A percentile compares a stretch with the other conserved stretches of the same genome.
Conservation (phyloP, 1,140 invertebrate species). For the Heterodera schachtii region DNA sequence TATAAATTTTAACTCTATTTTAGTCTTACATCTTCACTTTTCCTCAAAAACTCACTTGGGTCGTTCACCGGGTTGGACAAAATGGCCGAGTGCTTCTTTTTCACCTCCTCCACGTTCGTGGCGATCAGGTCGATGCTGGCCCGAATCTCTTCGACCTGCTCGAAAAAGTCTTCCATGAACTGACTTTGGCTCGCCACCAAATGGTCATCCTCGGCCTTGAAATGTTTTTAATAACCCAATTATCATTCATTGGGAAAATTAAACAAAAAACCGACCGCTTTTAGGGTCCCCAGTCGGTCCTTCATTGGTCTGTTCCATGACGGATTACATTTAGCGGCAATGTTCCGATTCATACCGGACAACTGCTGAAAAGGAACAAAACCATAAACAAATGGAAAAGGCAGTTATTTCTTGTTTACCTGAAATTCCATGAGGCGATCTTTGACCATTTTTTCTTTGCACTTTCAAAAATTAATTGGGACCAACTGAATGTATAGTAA, state of each 20-base stretch:
- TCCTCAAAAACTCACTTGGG: conserved; percentile 76
- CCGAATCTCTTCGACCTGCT: conserved; percentile 87
- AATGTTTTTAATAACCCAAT: too few relatives aligned
- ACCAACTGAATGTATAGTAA: too few relatives aligned
- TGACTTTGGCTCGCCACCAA: conserved; percentile 62
- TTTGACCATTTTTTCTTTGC: conserved; percentile 37
- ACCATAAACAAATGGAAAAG: conserved; percentile 15
- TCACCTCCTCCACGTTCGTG: conserved; percentile 97
- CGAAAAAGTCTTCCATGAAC: conserved; percentile 65
- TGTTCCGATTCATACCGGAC: conserved; percentile 24
- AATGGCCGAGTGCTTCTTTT: conserved; percentile 98
- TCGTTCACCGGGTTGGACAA: conserved; percentile 95
- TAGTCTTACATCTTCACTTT: too few relatives aligned
- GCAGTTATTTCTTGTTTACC: conserved; percentile 10
- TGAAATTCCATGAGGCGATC: conserved; percentile 44
- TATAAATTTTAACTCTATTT: too few relatives aligned
- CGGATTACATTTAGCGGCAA: conserved; percentile 11
- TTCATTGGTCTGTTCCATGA: not conserved
- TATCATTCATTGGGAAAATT: too few relatives aligned
- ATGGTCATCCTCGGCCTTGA: conserved; percentile 60
- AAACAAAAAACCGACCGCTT: too few relatives aligned
- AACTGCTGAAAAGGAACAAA: conserved; percentile 3
- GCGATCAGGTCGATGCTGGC: conserved; percentile 99
- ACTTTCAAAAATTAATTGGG: conserved; percentile 20
- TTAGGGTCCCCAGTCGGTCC: too few relatives aligned